Evolutionary conservation across 2,888 invertebrate species (phyloP).

Genomic region (Aelia acuminata): DNA sequence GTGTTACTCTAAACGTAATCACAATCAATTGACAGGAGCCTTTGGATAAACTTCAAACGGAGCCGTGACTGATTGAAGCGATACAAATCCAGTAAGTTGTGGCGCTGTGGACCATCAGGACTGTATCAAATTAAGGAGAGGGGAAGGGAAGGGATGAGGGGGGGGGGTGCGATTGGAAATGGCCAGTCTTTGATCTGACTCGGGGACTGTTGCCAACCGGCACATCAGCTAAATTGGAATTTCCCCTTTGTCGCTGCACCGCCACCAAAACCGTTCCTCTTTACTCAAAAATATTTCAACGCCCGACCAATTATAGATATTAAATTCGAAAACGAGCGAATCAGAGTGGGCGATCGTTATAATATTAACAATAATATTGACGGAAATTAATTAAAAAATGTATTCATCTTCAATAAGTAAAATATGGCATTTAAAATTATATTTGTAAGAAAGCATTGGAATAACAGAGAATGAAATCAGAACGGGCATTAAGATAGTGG

Average conservation of each 20-base stretch:
- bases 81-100: neutral
- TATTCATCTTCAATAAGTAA: too few species aligned
- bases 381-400: too few species aligned
- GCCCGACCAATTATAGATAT: neutral
- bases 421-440: too few species aligned
- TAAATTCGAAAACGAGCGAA: neutral
- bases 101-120: neutral
- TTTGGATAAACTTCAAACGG: neutral
- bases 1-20: neutral
- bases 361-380: too few species aligned
- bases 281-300: constrained; percentile 24
- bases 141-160: too few species aligned
- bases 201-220: constrained; percentile 24
- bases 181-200: constrained; percentile 26
- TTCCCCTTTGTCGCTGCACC: neutral
- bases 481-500: too few species aligned
- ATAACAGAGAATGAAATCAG: too few species aligned
- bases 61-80: constrained; percentile 14
- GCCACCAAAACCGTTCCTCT: neutral
- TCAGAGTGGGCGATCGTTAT: too few species aligned
- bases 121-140: constrained; percentile 14
- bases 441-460: too few species aligned
- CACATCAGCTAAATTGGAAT: constrained; percentile 34
- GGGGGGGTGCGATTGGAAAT: neutral
- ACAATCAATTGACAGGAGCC: neutral